Conservation (phyloP, 2,888 invertebrate genomes). For the Drosophila lutescens region DNA sequence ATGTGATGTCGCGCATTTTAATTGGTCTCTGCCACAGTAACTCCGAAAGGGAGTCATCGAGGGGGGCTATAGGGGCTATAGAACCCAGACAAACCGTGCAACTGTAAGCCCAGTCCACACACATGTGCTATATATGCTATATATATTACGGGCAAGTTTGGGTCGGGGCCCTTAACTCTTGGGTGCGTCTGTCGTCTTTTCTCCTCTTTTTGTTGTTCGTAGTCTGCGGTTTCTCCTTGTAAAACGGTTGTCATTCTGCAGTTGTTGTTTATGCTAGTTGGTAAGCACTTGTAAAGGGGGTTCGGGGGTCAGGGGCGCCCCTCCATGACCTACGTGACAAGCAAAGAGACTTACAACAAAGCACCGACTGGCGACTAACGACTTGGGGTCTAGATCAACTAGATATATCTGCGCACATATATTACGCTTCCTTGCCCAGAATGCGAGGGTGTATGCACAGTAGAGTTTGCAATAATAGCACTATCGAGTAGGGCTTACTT, state of each 20-base stretch:
- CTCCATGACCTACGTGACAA: constrained; percentile 72
- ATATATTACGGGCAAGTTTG: constrained; percentile 1
- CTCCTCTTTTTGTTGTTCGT: constrained; percentile 13
- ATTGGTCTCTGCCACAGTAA: constrained; percentile 50
- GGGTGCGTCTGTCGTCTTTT: constrained; percentile 35
- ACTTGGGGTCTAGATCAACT: constrained; percentile 63
- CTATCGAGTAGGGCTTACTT: neutral
- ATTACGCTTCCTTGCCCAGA: constrained; percentile 2
- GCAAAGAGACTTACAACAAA: constrained; percentile 47
- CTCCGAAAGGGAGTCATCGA: constrained; percentile 20
- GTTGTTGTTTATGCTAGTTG: constrained; percentile 54
- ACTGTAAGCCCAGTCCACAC: constrained; percentile 22
- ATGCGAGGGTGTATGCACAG: constrained; percentile 10
- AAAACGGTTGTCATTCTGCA: constrained; percentile 60
- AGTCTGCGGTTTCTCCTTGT: constrained; percentile 58
- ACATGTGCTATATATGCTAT: constrained; percentile 6
- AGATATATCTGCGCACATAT: constrained; percentile 31
- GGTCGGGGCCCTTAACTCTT: constrained; percentile 24
- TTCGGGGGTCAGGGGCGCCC: constrained; percentile 7
- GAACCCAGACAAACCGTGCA: constrained; percentile 24
- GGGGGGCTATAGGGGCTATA: neutral
- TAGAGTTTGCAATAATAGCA: neutral
- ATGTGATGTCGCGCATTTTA: constrained; percentile 79
- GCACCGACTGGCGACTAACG: constrained; percentile 47
- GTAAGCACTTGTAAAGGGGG: constrained; percentile 54